Conservation (phyloP, 2,797 vertebrate genomes). For the Ficedula albicollis region DNA sequence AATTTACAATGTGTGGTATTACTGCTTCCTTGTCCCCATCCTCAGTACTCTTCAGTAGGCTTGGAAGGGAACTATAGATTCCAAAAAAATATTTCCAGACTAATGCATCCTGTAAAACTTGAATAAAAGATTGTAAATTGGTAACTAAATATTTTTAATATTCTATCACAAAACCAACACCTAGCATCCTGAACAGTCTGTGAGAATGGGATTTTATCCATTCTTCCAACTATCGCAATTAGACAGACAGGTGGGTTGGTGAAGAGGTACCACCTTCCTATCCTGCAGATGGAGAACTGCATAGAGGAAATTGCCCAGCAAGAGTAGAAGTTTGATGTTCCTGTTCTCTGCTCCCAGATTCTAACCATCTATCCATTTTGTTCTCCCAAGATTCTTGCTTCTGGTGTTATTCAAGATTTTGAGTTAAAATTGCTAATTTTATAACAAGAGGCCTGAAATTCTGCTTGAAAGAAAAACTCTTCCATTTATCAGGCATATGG, state of each 20-base stretch:
- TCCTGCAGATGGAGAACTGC: background rate
- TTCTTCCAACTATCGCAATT: background rate
- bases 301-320: background rate
- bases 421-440: background rate
- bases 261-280: background rate
- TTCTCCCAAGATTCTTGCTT: background rate
- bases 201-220: background rate
- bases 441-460: background rate
- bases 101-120: background rate
- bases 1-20: background rate
- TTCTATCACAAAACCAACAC: background rate
- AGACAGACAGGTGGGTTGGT: background rate
- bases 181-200: background rate
- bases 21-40: background rate
- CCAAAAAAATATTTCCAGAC: background rate
- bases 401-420: background rate
- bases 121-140: background rate
- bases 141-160: background rate
- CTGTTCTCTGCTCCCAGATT: background rate
- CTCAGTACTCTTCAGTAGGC: background rate
- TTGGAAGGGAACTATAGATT: background rate
- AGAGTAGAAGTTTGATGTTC: background rate
- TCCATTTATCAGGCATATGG: background rate
- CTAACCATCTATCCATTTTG: background rate
- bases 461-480: background rate